Evolutionary conservation across 2,888 invertebrate genomes (phyloP).

Genomic region (Caenorhabditis panamensis): DNA sequence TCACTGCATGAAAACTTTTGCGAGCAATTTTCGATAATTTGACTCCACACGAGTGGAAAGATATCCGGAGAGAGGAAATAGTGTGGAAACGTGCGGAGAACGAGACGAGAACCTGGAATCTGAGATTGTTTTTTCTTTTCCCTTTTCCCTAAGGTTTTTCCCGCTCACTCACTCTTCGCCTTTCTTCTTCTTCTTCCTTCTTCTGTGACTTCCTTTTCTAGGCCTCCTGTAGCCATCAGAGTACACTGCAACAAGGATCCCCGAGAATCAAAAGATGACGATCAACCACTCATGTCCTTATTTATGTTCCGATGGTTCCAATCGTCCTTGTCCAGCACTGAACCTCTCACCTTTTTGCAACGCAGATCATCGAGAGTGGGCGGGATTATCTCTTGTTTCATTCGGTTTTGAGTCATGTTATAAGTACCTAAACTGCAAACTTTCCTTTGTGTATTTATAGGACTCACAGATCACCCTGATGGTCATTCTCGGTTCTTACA

Average conservation of each 20-base stretch:
- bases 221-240: neutral
- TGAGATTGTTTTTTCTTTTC: slow-evolving; percentile 3
- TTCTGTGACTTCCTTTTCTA: neutral
- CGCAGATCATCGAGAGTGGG: slow-evolving; percentile 17
- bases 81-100: slow-evolving; percentile 2
- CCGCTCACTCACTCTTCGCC: neutral
- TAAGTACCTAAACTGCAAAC: slow-evolving; percentile 1
- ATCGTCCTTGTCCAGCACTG: slow-evolving; percentile 14
- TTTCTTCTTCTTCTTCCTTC: neutral
- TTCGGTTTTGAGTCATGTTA: slow-evolving; percentile 10
- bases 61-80: neutral
- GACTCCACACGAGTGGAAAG: neutral
- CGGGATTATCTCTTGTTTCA: slow-evolving; percentile 26
- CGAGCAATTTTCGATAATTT: slow-evolving; percentile 25
- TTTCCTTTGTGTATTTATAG: slow-evolving; percentile 8
- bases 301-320: slow-evolving; percentile 18
- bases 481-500: neutral
- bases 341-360: slow-evolving; percentile 16
- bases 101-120: slow-evolving; percentile 2
- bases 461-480: neutral
- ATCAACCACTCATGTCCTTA: slow-evolving; percentile 16
- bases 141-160: neutral
- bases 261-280: slow-evolving; percentile 39
- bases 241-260: neutral
- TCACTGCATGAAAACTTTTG: neutral